These are phyloP conservation scores for Latrodectus geometricus DNA, from an alignment of 1,140 invertebrate genomes.

Conservation along the genomic window DNA sequence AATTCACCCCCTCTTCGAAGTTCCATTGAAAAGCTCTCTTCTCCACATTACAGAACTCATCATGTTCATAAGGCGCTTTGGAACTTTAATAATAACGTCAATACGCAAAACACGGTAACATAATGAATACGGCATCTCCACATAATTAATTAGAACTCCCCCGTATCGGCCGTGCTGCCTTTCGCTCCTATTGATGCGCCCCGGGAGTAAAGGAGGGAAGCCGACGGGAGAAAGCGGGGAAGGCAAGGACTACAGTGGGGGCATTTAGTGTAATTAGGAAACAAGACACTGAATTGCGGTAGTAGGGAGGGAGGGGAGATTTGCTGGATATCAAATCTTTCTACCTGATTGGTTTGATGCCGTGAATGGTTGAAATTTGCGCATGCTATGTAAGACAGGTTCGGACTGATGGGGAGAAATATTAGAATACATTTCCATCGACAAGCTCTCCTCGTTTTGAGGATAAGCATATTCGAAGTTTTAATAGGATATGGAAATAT, in stretches of 20 bases:
- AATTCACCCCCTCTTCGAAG: background rate
- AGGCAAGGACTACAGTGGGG: background rate
- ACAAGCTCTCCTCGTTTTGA: background rate
- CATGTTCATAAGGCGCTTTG: conserved; percentile 49
- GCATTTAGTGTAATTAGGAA: conserved; percentile 61
- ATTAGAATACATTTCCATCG: conserved; percentile 21
- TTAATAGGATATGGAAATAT: conserved; percentile 12
- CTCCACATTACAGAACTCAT: conserved; percentile 32
- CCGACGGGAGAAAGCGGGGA: background rate
- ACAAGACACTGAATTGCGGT: conserved; percentile 39
- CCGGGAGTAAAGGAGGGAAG: conserved; percentile 7
- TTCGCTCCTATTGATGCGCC: background rate
- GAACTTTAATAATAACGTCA: conserved; percentile 57
- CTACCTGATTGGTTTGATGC: conserved; percentile 54
- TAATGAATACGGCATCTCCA: conserved; percentile 54
- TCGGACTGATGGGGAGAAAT: background rate
- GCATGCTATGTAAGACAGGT: conserved; percentile 29
- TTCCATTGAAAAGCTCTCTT: background rate
- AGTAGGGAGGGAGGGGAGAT: background rate
- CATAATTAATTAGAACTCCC: conserved; percentile 52
- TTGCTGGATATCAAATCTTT: conserved; percentile 45
- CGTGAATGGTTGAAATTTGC: conserved; percentile 54
- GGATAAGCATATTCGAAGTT: background rate
- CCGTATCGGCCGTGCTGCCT: conserved; percentile 1
- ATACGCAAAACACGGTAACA: conserved; percentile 60